phyloP scores from a whole-genome alignment of 1,140 invertebrate species.

The Goniozus legneri region DNA sequence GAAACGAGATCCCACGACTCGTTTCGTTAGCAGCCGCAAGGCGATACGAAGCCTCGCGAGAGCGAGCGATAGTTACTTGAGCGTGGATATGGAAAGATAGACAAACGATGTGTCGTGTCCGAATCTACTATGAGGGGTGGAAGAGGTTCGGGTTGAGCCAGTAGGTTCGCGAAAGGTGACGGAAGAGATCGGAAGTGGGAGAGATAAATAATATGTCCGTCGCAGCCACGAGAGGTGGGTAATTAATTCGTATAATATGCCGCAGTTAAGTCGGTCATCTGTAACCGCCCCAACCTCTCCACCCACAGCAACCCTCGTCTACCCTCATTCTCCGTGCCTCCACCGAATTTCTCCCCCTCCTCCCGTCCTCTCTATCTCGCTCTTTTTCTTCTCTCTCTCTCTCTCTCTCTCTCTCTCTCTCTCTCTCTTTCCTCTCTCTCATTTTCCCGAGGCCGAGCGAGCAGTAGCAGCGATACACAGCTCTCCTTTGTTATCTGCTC shows the following conservation, averaged over 20 bases:
- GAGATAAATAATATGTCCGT: constrained; percentile 52
- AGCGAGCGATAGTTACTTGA: too few species aligned
- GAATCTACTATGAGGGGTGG: constrained; percentile 32
- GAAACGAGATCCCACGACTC: too few species aligned
- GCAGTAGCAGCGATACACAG: neutral
- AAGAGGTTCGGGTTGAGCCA: constrained; percentile 20
- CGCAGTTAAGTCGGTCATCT: constrained; percentile 51
- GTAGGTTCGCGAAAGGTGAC: constrained; percentile 14
- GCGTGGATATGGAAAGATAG: constrained; percentile 40
- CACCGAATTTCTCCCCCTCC: neutral
- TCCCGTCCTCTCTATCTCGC: neutral
- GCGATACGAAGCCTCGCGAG: too few species aligned
- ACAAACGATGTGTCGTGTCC: constrained; percentile 45
- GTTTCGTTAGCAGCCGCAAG: too few species aligned
- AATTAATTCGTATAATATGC: constrained; percentile 56
- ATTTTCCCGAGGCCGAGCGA: neutral
- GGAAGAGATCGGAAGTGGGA: constrained; percentile 6
- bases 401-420: neutral
- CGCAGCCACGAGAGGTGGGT: constrained; percentile 37
- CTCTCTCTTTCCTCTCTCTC: neutral
- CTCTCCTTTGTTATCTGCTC: neutral
- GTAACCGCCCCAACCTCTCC: constrained; percentile 29
- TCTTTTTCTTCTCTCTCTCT: neutral
- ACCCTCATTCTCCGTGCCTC: neutral
- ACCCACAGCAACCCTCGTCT: neutral